phyloP scores from a whole-genome alignment of 1,140 invertebrate species.

The Bombus confusus region DNA sequence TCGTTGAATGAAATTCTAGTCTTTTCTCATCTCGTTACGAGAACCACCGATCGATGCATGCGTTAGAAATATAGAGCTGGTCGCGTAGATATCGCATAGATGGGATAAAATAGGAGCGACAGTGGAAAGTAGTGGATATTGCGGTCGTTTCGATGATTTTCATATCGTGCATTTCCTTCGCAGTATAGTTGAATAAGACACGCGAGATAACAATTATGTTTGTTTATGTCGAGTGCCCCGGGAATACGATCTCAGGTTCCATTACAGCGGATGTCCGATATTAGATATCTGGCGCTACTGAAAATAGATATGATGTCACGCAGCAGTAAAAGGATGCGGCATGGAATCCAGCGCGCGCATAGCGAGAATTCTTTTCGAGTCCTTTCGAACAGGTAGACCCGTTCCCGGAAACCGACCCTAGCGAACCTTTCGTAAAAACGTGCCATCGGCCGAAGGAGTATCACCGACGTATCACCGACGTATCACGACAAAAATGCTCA shows the following conservation, averaged over 20 bases:
- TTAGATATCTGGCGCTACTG: conserved; percentile 52
- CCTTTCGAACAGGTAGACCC: neutral
- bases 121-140: neutral
- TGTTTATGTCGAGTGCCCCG: conserved; percentile 34
- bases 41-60: neutral
- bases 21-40: neutral
- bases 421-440: too few relatives aligned
- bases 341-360: neutral
- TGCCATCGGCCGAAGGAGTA: too few relatives aligned
- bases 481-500: neutral
- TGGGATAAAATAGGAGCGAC: neutral
- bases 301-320: conserved; percentile 44
- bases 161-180: neutral
- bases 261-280: conserved; percentile 60
- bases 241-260: conserved; percentile 41
- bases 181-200: conserved; percentile 40
- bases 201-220: conserved; percentile 63
- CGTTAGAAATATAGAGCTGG: neutral
- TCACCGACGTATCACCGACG: neutral
- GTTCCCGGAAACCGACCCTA: neutral
- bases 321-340: neutral
- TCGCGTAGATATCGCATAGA: neutral
- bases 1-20: neutral
- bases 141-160: neutral
- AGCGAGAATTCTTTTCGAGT: neutral